Conservation (phyloP, 2,888 invertebrate species). For the Trachelus troglodyta region DNA sequence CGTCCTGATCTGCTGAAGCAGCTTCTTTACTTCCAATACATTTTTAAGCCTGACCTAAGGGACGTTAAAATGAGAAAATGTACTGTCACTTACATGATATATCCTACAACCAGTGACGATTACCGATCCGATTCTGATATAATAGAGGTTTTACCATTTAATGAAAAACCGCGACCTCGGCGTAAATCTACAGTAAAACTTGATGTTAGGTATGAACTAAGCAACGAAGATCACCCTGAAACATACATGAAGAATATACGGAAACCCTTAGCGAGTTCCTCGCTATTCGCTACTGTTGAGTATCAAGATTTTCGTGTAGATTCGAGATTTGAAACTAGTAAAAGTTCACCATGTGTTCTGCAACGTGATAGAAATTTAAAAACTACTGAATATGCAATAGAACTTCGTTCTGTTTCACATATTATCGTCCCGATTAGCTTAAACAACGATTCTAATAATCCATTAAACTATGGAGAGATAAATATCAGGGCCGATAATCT, state of each 20-base stretch:
- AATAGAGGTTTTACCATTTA: conserved; percentile 8
- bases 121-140: conserved; percentile 35
- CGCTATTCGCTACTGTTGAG: not conserved
- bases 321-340: conserved; percentile 36
- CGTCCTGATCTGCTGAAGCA: conserved; percentile 79
- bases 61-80: conserved; percentile 68
- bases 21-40: conserved; percentile 76
- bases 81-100: conserved; percentile 53
- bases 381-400: not conserved
- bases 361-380: too few relatives aligned
- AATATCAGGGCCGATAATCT: not conserved
- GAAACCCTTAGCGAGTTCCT: conserved; percentile 1
- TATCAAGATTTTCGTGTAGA: not conserved
- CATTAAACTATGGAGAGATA: not conserved
- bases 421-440: not conserved
- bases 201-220: conserved; percentile 57
- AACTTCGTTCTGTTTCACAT: not conserved
- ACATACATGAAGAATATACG: not conserved
- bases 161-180: conserved; percentile 29
- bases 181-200: conserved; percentile 58
- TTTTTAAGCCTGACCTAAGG: conserved; percentile 69
- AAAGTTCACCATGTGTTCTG: conserved; percentile 41
- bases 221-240: conserved; percentile 34
- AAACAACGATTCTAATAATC: not conserved
- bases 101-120: conserved; percentile 41